Conservation (phyloP, 2,797 vertebrate species). For the Microhierax caerulescens region DNA sequence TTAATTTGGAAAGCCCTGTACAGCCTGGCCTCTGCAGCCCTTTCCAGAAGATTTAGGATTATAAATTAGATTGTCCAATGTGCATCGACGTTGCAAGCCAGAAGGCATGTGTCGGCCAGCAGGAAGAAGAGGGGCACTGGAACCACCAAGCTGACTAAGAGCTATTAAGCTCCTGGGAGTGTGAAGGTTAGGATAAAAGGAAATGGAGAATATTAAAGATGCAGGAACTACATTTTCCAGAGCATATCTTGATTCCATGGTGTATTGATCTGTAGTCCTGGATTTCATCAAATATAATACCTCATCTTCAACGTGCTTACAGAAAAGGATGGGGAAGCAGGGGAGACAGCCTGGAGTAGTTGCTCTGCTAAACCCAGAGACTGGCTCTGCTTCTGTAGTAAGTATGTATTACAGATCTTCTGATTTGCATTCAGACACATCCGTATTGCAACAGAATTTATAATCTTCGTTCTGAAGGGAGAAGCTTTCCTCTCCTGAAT, state of each 20-base stretch:
- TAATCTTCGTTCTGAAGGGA: not conserved
- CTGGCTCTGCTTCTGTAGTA: not conserved
- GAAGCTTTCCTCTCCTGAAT: not conserved
- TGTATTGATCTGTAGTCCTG: slow-evolving; percentile 62
- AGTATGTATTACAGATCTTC: not conserved
- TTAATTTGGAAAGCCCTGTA: not conserved
- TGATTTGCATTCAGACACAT: not conserved
- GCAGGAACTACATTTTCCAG: slow-evolving; percentile 75
- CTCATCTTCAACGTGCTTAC: not conserved
- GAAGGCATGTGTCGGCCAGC: slow-evolving; percentile 74
- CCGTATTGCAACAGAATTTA: not conserved
- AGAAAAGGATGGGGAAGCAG: not conserved
- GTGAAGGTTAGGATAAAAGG: slow-evolving; percentile 72
- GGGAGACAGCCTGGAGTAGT: not conserved
- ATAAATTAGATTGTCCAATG: slow-evolving; percentile 40
- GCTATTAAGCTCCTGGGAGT: slow-evolving; percentile 61
- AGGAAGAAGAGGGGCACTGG: slow-evolving; percentile 53
- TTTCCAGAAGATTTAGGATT: slow-evolving; percentile 16
- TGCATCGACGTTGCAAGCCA: not conserved
- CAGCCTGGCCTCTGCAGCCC: not conserved
- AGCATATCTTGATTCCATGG: slow-evolving; percentile 52
- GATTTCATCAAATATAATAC: slow-evolving; percentile 57
- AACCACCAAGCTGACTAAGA: slow-evolving; percentile 64
- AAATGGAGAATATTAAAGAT: slow-evolving; percentile 62
- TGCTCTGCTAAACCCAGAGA: not conserved